These are phyloP conservation scores for Stichopus chloronotus DNA, from an alignment of 35 echinoderm and acorn worm species.

Conservation along the genomic window DNA sequence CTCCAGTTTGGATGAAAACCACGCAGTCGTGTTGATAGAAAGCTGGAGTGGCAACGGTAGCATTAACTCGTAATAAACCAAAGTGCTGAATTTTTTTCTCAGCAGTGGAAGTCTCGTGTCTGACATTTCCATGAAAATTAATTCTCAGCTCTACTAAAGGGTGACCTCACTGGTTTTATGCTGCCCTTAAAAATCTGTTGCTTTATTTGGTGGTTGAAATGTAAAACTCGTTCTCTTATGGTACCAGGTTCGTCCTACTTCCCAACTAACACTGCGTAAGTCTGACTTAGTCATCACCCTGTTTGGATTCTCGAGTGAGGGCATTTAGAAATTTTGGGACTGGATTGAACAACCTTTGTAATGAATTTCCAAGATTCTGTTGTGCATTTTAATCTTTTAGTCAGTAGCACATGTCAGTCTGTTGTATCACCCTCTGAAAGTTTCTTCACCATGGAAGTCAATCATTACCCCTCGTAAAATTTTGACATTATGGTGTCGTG, in stretches of 20 bases:
- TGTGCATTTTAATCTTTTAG: background rate
- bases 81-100: too few species aligned
- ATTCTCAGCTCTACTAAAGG: too few species aligned
- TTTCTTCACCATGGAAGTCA: background rate
- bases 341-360: background rate
- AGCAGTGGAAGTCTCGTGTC: too few species aligned
- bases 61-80: too few species aligned
- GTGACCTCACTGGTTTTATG: too few species aligned
- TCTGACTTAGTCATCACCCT: background rate
- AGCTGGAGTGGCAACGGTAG: too few species aligned
- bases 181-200: background rate
- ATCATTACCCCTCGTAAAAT: background rate
- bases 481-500: background rate
- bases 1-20: too few species aligned
- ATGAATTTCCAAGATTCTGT: slow-evolving; percentile 2
- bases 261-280: background rate
- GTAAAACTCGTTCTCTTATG: background rate
- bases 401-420: background rate
- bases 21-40: too few species aligned
- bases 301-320: background rate
- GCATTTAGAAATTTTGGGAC: slow-evolving; percentile 4
- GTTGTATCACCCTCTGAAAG: background rate
- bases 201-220: background rate
- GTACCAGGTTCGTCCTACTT: background rate
- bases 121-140: too few species aligned